Percentiles rank a stretch among this genome's conserved stretches.
phyloP scores from a whole-genome alignment of 1,140 invertebrate species.

The Penaeus vannamei region DNA sequence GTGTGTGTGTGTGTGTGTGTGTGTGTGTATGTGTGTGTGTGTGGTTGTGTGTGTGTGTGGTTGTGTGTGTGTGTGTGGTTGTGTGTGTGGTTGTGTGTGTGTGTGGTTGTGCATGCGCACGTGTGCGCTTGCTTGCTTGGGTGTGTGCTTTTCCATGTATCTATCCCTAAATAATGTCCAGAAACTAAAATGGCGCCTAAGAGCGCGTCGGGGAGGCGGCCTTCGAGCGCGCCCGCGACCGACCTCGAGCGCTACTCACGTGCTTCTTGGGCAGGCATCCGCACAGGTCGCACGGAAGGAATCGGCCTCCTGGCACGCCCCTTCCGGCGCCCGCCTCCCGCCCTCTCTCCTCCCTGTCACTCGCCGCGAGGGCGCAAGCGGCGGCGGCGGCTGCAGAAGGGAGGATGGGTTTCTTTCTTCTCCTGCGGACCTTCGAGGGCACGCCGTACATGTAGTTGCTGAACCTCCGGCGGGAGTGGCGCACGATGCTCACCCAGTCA shows the following conservation, averaged over 20 bases:
- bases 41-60: too few relatives aligned
- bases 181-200: too few relatives aligned
- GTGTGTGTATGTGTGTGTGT: too few relatives aligned
- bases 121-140: too few relatives aligned
- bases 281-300: constrained; percentile 54
- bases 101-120: too few relatives aligned
- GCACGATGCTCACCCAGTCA: constrained; percentile 85
- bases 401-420: constrained; percentile 70
- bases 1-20: too few relatives aligned
- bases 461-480: constrained; percentile 80
- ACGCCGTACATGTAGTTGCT: constrained; percentile 81
- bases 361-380: constrained; percentile 35
- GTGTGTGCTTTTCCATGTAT: too few relatives aligned
- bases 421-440: constrained; percentile 76
- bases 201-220: too few relatives aligned
- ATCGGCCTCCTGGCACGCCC: neutral
- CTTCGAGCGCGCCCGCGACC: too few relatives aligned
- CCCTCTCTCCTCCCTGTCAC: constrained; percentile 32
- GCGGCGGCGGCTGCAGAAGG: constrained; percentile 48
- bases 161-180: too few relatives aligned
- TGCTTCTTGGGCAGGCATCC: constrained; percentile 51
- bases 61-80: too few relatives aligned
- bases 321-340: neutral
- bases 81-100: too few relatives aligned
- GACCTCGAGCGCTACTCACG: constrained; percentile 33